These are phyloP conservation scores for Grus americana DNA, from an alignment of 2,113 vertebrate genomes.

Conservation along the genomic window DNA sequence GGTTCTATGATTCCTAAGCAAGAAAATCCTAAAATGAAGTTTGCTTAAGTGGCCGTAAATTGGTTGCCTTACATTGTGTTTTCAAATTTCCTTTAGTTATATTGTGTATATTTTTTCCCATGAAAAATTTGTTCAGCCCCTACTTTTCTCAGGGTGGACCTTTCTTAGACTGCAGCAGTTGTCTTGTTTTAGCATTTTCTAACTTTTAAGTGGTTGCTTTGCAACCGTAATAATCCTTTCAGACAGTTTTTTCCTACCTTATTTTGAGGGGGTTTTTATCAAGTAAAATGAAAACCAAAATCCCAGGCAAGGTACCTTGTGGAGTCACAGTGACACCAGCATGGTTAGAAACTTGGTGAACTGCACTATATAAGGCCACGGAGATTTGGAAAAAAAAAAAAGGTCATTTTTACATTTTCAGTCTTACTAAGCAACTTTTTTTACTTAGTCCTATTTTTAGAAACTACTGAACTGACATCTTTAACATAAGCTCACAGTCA, in stretches of 20 bases:
- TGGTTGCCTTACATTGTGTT: not conserved
- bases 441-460: not conserved
- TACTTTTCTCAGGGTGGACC: not conserved
- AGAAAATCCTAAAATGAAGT: not conserved
- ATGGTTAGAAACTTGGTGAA: not conserved
- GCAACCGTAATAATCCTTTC: not conserved
- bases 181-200: not conserved
- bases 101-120: not conserved
- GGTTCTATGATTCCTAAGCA: not conserved
- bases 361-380: not conserved
- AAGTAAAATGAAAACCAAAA: not conserved
- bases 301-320: not conserved
- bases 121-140: not conserved
- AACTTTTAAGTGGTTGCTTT: not conserved
- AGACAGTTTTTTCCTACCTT: not conserved
- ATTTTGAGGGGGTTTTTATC: not conserved
- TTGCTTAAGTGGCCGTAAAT: not conserved
- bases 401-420: not conserved
- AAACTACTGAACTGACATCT: not conserved
- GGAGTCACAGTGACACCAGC: not conserved
- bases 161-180: not conserved
- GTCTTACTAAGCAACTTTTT: slow-evolving; percentile 2
- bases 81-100: not conserved
- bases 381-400: not conserved
- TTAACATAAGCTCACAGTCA: not conserved